A percentile compares a stretch with the other conserved stretches of the same genome.
phyloP scores from a whole-genome alignment of 1,140 invertebrate genomes.

The Danaus plexippus region DNA sequence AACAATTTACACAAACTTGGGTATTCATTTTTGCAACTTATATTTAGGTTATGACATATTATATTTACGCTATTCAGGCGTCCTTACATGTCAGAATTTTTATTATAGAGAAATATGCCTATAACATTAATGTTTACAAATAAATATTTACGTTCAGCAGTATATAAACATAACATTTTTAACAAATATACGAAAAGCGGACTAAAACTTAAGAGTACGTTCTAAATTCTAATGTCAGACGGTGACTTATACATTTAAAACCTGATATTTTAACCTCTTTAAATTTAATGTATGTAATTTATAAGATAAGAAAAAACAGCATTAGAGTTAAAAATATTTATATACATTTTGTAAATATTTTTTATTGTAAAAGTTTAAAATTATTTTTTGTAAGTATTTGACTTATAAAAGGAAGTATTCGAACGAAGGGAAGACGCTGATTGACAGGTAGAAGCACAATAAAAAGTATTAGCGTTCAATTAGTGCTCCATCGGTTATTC shows the following conservation, averaged over 20 bases:
- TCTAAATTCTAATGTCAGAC: too few relatives aligned
- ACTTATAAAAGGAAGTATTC: not conserved
- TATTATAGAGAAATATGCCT: not conserved
- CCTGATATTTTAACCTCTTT: too few relatives aligned
- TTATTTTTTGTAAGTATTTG: not conserved
- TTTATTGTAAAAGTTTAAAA: constrained; percentile 1
- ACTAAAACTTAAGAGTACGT: too few relatives aligned
- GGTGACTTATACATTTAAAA: too few relatives aligned
- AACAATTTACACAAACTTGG: constrained; percentile 59
- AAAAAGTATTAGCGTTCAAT: too few relatives aligned
- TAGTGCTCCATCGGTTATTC: too few relatives aligned
- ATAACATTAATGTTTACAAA: not conserved
- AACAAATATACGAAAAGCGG: too few relatives aligned
- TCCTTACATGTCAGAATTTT: not conserved
- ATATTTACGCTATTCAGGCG: not conserved
- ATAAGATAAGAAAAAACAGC: too few relatives aligned
- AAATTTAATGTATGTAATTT: too few relatives aligned
- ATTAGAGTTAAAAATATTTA: too few relatives aligned
- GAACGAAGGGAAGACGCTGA: constrained; percentile 15
- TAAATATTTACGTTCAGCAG: constrained; percentile 8
- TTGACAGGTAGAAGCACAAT: constrained; percentile 5
- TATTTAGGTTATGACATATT: constrained; percentile 36
- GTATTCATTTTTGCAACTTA: constrained; percentile 49
- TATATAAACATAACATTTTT: too few relatives aligned
- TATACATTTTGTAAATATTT: not conserved